Conservation (phyloP, 2,888 invertebrate genomes). For the Drosophila prostipennis region DNA sequence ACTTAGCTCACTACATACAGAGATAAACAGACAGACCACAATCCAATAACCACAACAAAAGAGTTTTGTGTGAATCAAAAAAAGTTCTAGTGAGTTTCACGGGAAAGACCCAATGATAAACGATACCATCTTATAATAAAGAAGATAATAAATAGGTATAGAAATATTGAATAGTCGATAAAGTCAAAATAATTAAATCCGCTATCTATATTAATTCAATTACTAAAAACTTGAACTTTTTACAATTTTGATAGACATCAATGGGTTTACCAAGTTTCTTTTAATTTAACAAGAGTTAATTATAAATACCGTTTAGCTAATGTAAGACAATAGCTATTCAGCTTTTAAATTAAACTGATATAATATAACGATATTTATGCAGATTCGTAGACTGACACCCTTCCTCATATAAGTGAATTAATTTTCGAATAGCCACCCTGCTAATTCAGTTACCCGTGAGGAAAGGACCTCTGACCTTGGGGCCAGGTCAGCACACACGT, state of each 20-base stretch:
- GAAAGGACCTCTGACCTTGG: conserved; percentile 17
- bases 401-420: not conserved
- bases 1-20: not conserved
- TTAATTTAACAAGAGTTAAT: too few relatives aligned
- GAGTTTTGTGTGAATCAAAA: not conserved
- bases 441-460: conserved; percentile 21
- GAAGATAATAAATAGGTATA: conserved; percentile 18
- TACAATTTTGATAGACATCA: too few relatives aligned
- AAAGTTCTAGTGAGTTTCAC: conserved; percentile 3
- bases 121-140: conserved; percentile 5
- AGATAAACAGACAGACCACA: not conserved
- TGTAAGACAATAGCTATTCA: too few relatives aligned
- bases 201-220: too few relatives aligned
- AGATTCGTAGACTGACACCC: not conserved
- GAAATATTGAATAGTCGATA: too few relatives aligned
- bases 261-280: too few relatives aligned
- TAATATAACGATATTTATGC: too few relatives aligned
- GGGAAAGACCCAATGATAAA: conserved; percentile 16
- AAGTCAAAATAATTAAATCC: too few relatives aligned
- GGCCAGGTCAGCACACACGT: conserved; percentile 38
- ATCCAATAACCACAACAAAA: conserved; percentile 17
- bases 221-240: too few relatives aligned
- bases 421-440: not conserved
- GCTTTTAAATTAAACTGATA: too few relatives aligned
- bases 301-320: too few relatives aligned